These are phyloP conservation scores for Probaryconus sp. DNA, from an alignment of 1,140 invertebrate species.

Conservation along the genomic window DNA sequence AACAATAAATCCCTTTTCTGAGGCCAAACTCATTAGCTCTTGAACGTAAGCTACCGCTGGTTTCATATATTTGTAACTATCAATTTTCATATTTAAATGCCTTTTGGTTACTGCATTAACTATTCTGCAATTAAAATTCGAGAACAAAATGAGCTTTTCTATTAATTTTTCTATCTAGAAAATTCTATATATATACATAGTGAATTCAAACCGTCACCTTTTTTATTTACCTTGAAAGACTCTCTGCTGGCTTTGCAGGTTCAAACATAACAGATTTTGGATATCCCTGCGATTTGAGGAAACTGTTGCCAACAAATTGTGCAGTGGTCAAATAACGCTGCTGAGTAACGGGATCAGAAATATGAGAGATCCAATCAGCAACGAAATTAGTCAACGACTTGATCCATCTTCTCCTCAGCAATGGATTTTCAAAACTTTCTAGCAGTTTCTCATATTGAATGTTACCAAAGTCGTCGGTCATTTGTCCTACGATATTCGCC, in stretches of 20 bases:
- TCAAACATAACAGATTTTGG: constrained; percentile 85
- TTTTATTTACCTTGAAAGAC: constrained; percentile 77
- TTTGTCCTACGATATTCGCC: constrained; percentile 80
- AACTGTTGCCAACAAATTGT: constrained; percentile 86
- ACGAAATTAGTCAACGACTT: constrained; percentile 85
- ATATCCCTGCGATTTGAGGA: constrained; percentile 86
- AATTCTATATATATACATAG: too few relatives aligned
- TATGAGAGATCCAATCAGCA: constrained; percentile 84
- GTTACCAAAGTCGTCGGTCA: constrained; percentile 82
- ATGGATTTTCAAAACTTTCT: constrained; percentile 87
- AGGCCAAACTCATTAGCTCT: constrained; percentile 83
- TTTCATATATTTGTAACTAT: constrained; percentile 85
- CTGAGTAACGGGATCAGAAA: constrained; percentile 86
- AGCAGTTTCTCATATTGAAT: constrained; percentile 85
- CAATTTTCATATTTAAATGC: constrained; percentile 84
- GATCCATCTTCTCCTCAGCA: constrained; percentile 87
- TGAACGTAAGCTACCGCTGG: constrained; percentile 85
- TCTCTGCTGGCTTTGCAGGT: constrained; percentile 82
- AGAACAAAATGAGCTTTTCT: neutral
- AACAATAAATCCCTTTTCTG: constrained; percentile 82
- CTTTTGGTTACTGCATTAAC: constrained; percentile 83
- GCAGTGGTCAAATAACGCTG: constrained; percentile 84
- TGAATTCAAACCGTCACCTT: too few relatives aligned
- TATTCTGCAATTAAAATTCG: constrained; percentile 70
- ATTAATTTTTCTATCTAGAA: constrained; percentile 1